Base-by-base conservation (phyloP, 2,888 invertebrate genomes). In the Scaptomyza polygonia region DNA sequence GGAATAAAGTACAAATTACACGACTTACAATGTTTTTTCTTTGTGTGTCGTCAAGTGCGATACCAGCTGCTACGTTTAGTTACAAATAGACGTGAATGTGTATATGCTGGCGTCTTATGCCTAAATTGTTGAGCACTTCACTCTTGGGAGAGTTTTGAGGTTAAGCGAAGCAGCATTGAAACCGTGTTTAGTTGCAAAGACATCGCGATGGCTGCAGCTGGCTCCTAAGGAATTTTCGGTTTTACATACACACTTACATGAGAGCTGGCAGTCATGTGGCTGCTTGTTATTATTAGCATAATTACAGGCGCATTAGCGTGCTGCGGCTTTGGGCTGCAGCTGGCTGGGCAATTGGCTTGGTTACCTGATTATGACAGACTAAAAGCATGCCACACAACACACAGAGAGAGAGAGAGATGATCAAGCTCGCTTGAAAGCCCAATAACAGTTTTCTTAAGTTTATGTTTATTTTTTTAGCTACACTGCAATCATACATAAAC, bases 241-340 rank as follows among this genome's bases (percentile, higher is more conserved):
- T 44, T 39, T 25, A 49, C 51, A 57, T 34, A 63, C 43, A 27
- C 7, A 32, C 34, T 32, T n/a, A 18, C 32, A 39, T 3, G 34
- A 25, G 25, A 36, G 52, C 21, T 52, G 52, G 34, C 48, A 58
- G 67, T 69, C 61, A 71, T 76, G 68, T 70, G 79, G 67, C 72
- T 48, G 72, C 77, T 64, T 71, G 67, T 79, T 79, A 84, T 86
- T 85, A 85, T 86, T 85, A 85, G 84, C 85, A 86, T 85, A 86
- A 85, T 85, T 85, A 86, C 82, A 84, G 79, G 82, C 74, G 82
- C 82, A 86, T 86, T 86, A 86, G 76, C 75, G 84, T 55, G 51
- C 59, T 67, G 73, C 59, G 66, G 67, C 64, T 58, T 45, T 51
- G 56, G 69, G 77, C 64, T 65, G 77, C 64, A 77, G 80, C 68